A percentile compares a stretch with the other conserved stretches of the same genome.
Conservation (phyloP, 2,797 vertebrate species). For the Zenarchopterus dispar region DNA sequence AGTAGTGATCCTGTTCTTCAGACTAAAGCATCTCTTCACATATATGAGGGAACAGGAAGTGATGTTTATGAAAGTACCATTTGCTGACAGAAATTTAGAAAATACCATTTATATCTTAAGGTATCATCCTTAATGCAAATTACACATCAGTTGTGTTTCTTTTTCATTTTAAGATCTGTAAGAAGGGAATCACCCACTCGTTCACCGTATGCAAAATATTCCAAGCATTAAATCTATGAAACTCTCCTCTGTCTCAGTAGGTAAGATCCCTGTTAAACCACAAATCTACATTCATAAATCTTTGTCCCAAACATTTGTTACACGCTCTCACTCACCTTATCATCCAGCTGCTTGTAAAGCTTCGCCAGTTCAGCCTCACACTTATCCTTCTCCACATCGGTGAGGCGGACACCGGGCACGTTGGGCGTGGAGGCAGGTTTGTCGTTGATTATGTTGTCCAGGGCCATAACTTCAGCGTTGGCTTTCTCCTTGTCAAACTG, state of each 20-base stretch:
- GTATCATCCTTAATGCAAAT: not conserved
- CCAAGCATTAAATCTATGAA: no score
- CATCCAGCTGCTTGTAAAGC: slow-evolving; percentile 95
- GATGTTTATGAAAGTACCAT: not conserved
- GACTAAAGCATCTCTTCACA: not conserved
- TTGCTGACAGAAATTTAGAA: not conserved
- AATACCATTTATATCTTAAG: slow-evolving; percentile 3
- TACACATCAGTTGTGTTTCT: not conserved
- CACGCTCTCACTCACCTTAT: slow-evolving; percentile 85
- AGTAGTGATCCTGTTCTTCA: not conserved
- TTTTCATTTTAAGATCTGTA: not conserved
- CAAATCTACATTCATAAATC: not conserved
- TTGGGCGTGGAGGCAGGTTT: slow-evolving; percentile 89
- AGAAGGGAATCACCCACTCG: not conserved
- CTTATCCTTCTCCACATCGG: slow-evolving; percentile 92
- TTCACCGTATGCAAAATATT: not conserved
- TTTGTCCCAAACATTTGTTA: no score
- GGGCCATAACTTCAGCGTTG: slow-evolving; percentile 89
- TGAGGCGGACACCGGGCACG: slow-evolving; percentile 88
- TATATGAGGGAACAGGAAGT: not conserved
- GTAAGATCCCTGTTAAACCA: not conserved
- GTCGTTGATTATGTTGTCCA: slow-evolving; percentile 92
- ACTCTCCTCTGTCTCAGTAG: no score
- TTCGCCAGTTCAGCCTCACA: slow-evolving; percentile 95
- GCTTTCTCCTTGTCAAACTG: slow-evolving; percentile 98